A percentile compares a stretch with the other conserved stretches of the same genome.
Conservation (phyloP, 2,888 invertebrate species). For the Drosophila incognita region DNA sequence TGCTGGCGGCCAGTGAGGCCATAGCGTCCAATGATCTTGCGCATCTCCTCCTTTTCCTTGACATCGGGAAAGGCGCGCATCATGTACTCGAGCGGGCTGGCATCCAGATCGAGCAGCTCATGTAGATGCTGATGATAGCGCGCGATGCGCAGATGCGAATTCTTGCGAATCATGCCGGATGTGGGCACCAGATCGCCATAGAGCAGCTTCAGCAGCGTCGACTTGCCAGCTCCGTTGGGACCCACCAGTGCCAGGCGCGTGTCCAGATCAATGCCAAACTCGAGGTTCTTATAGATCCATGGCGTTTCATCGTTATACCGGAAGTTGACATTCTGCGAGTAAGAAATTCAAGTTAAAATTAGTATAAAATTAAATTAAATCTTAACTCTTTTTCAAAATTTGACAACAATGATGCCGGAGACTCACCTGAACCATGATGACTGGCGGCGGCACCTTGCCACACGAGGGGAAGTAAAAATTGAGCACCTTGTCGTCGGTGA, state of each 20-base stretch:
- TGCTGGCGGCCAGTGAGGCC: slow-evolving; percentile 98
- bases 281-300: slow-evolving; percentile 97
- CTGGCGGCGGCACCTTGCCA: slow-evolving; percentile 98
- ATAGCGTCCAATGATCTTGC: slow-evolving; percentile 99
- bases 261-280: slow-evolving; percentile 99
- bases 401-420: neutral
- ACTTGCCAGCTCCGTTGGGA: slow-evolving; percentile 99
- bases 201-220: slow-evolving; percentile 97
- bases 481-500: slow-evolving; percentile 94
- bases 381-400: neutral
- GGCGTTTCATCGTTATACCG: slow-evolving; percentile 94
- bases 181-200: slow-evolving; percentile 97
- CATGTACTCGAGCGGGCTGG: slow-evolving; percentile 99
- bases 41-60: slow-evolving; percentile 99
- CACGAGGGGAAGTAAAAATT: slow-evolving; percentile 98
- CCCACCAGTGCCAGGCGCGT: slow-evolving; percentile 97
- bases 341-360: neutral
- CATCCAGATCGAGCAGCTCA: slow-evolving; percentile 96
- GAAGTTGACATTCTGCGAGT: slow-evolving; percentile 94
- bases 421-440: slow-evolving; percentile 97
- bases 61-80: slow-evolving; percentile 98
- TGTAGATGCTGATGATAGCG: slow-evolving; percentile 99
- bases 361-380: neutral
- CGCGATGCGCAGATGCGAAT: slow-evolving; percentile 98
- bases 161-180: slow-evolving; percentile 98